phyloP scores from a whole-genome alignment of 2,888 invertebrate species.

The Stenolophus ochropezus region DNA sequence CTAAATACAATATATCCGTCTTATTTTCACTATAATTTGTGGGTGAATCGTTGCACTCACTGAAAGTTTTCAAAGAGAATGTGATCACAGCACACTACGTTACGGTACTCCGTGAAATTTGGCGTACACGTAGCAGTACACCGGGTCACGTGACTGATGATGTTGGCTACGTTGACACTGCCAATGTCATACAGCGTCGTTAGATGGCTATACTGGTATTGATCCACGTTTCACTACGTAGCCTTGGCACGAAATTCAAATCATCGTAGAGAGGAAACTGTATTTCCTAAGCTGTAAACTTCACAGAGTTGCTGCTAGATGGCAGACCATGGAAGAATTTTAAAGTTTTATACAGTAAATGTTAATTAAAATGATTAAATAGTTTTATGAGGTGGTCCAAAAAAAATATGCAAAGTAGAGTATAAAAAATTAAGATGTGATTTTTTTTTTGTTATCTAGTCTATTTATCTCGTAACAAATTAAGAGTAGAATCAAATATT shows the following conservation, averaged over 20 bases:
- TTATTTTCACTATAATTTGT: slow-evolving; percentile 66
- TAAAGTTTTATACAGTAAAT: not conserved
- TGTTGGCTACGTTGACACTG: slow-evolving; percentile 74
- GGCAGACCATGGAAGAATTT: not conserved
- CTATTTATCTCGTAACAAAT: slow-evolving; percentile 33
- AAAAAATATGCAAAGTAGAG: not conserved
- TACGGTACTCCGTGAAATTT: slow-evolving; percentile 72
- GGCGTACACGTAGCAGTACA: slow-evolving; percentile 72
- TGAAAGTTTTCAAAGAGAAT: slow-evolving; percentile 57
- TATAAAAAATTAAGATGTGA: slow-evolving; percentile 2
- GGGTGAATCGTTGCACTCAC: slow-evolving; percentile 63
- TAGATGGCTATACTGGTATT: slow-evolving; percentile 28
- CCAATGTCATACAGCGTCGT: slow-evolving; percentile 12
- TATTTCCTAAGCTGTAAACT: not conserved
- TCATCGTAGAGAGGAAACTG: not conserved
- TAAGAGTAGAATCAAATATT: slow-evolving; percentile 36
- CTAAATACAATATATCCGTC: slow-evolving; percentile 67
- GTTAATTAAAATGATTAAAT: not conserved
- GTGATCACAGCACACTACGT: slow-evolving; percentile 63
- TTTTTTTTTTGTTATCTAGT: slow-evolving; percentile 7
- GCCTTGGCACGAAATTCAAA: not conserved
- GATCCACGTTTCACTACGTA: slow-evolving; percentile 1
- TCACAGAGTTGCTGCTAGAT: not conserved
- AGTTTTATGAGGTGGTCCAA: not conserved
- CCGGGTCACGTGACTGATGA: slow-evolving; percentile 82